Evolutionary conservation across 35 echinoderm and acorn worm species (phyloP).

Genomic region (Apostichopus japonicus): DNA sequence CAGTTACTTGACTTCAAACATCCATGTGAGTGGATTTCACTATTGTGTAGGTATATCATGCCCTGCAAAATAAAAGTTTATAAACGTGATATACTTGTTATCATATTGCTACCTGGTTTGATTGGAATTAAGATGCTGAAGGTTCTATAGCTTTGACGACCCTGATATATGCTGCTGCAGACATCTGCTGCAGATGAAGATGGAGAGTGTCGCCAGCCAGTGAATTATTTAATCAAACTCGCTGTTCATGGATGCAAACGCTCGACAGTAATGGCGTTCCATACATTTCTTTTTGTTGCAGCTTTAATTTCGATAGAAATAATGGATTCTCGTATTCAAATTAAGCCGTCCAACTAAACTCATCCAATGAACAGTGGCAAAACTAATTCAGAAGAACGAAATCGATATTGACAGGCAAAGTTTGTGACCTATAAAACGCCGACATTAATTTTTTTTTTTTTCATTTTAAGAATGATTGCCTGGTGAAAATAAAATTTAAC

Average conservation of each 20-base stretch:
- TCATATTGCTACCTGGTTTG: background rate
- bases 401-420: constrained; percentile 3
- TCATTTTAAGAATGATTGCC: background rate
- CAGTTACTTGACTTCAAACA: constrained; percentile 92
- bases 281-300: background rate
- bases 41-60: constrained; percentile 83
- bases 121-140: background rate
- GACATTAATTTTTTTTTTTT: background rate
- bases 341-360: background rate
- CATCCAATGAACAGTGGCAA: background rate
- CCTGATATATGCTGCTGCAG: background rate
- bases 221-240: background rate
- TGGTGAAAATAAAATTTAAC: too few relatives aligned
- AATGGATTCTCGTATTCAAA: background rate
- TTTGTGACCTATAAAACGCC: background rate
- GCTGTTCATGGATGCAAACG: background rate
- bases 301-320: constrained; percentile 3
- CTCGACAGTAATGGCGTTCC: background rate
- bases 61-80: constrained; percentile 55
- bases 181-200: constrained; percentile 21
- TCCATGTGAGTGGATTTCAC: constrained; percentile 89
- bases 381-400: background rate
- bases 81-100: background rate
- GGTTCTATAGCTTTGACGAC: background rate
- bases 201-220: background rate